Base-by-base conservation (phyloP, 1,140 invertebrate genomes). In the Hyphantria cunea region DNA sequence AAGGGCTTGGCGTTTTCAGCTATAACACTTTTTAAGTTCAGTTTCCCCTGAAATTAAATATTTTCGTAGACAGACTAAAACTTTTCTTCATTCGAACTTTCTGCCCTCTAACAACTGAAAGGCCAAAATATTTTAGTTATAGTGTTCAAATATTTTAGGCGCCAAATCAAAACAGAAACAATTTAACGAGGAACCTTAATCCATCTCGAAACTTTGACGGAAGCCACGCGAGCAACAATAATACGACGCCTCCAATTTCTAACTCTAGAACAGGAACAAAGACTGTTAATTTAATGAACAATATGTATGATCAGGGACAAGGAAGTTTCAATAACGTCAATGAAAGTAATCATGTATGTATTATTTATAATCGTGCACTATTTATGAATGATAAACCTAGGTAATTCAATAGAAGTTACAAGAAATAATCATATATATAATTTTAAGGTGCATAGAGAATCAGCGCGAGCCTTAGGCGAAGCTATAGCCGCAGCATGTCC, bases 401-500 rank as follows among this genome's bases (percentile, higher is more conserved):
- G 17, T 5, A 25, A 5, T 25, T 39, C 3, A 39, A 39, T 7
- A 39, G 7, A n/a, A 39, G 7, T 39, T 2, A 39, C 37, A 33
- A 7, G 51, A 25, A 25, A n/a, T n/a, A n/a, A 3, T 25, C 17
- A 41, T 55, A 17, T 65, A 49, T 32, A 25, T 56, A 55, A 34
- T 67, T 33, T 59, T 42, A 44, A 82, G 84, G 74, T 67, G 31
- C 87, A 87, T 44, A 79, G 85, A 54, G 85, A 87, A 61, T 88
- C 84, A 0, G 87, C 84, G 8, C 72, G 90, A 37, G 82, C 83
- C 9, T 66, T 90, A 25, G 88, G 89, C 7, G 90, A 91, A 65
- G 87, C 83, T 12, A 83, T 91, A 51, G 88, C 90, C 2, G 82
- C 89, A 6, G 83, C 89, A 0, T 92, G 89, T 49, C 92, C 92